These are phyloP conservation scores for Pollimyrus isidori DNA, from an alignment of 2,113 vertebrate species.

Conservation along the genomic window DNA sequence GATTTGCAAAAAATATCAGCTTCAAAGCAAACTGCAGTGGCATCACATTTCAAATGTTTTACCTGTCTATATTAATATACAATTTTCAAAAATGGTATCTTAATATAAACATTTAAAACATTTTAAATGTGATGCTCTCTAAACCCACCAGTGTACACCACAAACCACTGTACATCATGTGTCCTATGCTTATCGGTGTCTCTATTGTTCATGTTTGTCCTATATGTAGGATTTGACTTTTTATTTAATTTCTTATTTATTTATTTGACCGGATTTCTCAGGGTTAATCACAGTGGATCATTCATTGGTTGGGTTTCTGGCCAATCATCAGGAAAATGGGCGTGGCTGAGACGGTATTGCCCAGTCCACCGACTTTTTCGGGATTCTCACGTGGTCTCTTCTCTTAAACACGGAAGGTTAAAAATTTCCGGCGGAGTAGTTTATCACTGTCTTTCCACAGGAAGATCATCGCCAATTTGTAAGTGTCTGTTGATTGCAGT, in stretches of 20 bases:
- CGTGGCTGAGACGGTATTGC: neutral
- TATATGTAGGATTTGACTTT: too few species aligned
- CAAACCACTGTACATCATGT: too few species aligned
- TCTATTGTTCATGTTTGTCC: too few species aligned
- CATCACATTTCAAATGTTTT: neutral
- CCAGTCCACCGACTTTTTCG: neutral
- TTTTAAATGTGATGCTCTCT: neutral
- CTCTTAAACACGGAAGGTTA: neutral
- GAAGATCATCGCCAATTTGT: neutral
- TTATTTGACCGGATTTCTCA: neutral
- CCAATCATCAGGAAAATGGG: neutral
- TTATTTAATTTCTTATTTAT: too few species aligned
- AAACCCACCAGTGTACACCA: too few species aligned
- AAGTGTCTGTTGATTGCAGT: neutral
- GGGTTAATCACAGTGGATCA: neutral
- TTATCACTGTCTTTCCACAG: neutral
- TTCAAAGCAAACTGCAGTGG: neutral
- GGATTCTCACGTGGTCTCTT: neutral
- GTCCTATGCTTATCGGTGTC: too few species aligned
- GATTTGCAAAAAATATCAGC: neutral
- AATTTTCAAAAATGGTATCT: neutral
- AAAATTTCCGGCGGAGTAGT: neutral
- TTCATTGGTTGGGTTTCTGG: neutral
- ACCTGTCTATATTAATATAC: neutral
- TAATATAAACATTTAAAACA: neutral